Percentiles rank a stretch among this genome's conserved stretches.
Conservation (phyloP, 2,797 vertebrate species). For the Thalassophryne amazonica region DNA sequence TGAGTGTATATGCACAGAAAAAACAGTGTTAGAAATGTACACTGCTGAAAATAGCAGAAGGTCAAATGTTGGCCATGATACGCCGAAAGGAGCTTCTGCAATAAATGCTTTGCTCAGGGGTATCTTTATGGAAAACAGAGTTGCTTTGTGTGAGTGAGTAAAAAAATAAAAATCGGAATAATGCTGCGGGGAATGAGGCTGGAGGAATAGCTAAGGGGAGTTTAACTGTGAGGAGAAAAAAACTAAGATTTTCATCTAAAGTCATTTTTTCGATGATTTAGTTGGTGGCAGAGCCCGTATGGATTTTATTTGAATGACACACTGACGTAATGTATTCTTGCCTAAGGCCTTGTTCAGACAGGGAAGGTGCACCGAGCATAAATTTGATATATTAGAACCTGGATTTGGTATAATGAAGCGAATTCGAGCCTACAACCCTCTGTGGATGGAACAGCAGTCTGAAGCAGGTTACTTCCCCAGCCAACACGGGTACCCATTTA, state of each 20-base stretch:
- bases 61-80: background rate
- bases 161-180: background rate
- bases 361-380: no score
- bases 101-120: conserved; percentile 23
- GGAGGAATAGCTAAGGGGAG: background rate
- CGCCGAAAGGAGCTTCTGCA: background rate
- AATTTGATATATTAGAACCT: no score
- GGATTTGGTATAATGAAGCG: no score
- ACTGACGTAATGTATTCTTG: no score
- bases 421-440: no score
- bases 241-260: conserved; percentile 13
- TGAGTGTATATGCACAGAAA: no score
- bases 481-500: no score
- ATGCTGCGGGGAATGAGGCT: background rate
- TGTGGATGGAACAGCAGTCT: no score
- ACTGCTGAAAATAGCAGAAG: background rate
- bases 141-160: background rate
- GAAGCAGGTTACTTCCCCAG: no score
- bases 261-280: conserved; percentile 13
- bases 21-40: no score
- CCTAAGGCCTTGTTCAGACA: no score
- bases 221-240: background rate
- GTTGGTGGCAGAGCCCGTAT: conserved; percentile 6
- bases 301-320: no score
- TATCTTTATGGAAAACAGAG: conserved; percentile 8